A percentile compares a stretch with the other conserved stretches of the same genome.
Evolutionary conservation across 2,888 invertebrate genomes (phyloP).

Genomic region (Microplitis manilae): DNA sequence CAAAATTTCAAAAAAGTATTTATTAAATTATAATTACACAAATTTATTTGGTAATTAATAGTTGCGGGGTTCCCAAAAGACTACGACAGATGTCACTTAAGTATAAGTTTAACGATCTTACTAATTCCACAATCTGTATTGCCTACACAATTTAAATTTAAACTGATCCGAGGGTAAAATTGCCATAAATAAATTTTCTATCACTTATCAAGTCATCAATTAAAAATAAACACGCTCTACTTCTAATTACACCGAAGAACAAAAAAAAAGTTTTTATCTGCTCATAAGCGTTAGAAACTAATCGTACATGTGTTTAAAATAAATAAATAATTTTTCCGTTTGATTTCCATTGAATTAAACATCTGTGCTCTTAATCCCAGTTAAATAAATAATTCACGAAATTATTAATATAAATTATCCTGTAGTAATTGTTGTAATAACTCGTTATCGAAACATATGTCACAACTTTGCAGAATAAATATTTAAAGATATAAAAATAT

Average conservation of each 20-base stretch:
- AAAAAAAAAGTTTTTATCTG: too few relatives aligned
- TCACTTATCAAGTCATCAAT: background rate
- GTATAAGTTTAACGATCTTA: background rate
- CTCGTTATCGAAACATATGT: too few relatives aligned
- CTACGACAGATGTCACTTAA: background rate
- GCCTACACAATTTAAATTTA: background rate
- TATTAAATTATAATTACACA: too few relatives aligned
- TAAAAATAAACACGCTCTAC: background rate
- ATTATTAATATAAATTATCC: too few relatives aligned
- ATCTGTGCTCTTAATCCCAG: background rate
- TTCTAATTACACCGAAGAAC: too few relatives aligned
- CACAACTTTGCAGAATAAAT: too few relatives aligned
- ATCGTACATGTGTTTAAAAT: background rate
- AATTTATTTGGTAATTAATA: background rate
- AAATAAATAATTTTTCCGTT: background rate
- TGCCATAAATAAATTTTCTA: background rate
- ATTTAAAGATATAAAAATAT: too few relatives aligned
- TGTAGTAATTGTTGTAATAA: too few relatives aligned
- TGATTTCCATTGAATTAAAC: background rate
- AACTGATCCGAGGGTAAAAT: background rate
- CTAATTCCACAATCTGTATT: background rate
- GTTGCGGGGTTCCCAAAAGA: background rate
- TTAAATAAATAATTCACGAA: too few relatives aligned
- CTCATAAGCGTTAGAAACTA: background rate
- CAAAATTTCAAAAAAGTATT: too few relatives aligned